phyloP scores from a whole-genome alignment of 2,888 invertebrate species.

The Napeogenes inachia region DNA sequence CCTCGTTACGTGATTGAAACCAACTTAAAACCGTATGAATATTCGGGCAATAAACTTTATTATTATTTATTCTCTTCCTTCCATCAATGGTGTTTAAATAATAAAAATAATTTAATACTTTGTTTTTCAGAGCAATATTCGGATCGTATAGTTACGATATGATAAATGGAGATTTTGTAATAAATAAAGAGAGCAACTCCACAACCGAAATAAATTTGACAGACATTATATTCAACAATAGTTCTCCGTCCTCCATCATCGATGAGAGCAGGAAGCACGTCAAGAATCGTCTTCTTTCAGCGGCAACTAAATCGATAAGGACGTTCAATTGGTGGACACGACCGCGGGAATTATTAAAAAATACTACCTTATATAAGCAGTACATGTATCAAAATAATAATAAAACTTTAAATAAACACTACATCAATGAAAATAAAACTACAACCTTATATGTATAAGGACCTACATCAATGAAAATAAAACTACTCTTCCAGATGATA shows the following conservation, averaged over 20 bases:
- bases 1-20: slow-evolving; percentile 30
- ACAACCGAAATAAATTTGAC: slow-evolving; percentile 15
- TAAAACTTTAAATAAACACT: not conserved
- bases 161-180: slow-evolving; percentile 38
- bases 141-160: slow-evolving; percentile 45
- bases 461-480: too few species aligned
- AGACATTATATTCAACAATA: slow-evolving; percentile 14
- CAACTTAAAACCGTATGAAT: slow-evolving; percentile 26
- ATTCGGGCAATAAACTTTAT: not conserved
- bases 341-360: slow-evolving; percentile 11
- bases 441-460: too few species aligned
- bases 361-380: slow-evolving; percentile 9
- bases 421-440: too few species aligned
- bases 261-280: slow-evolving; percentile 18
- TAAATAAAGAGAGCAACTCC: slow-evolving; percentile 5
- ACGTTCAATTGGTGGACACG: slow-evolving; percentile 17
- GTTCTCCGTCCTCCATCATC: not conserved
- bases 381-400: not conserved
- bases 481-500: not conserved
- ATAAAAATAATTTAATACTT: not conserved
- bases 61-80: not conserved
- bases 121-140: slow-evolving; percentile 47
- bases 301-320: slow-evolving; percentile 7
- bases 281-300: not conserved
- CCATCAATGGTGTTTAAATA: slow-evolving; percentile 4